These are phyloP conservation scores for Hyles vespertilio DNA, from an alignment of 1,140 invertebrate species.

Conservation along the genomic window DNA sequence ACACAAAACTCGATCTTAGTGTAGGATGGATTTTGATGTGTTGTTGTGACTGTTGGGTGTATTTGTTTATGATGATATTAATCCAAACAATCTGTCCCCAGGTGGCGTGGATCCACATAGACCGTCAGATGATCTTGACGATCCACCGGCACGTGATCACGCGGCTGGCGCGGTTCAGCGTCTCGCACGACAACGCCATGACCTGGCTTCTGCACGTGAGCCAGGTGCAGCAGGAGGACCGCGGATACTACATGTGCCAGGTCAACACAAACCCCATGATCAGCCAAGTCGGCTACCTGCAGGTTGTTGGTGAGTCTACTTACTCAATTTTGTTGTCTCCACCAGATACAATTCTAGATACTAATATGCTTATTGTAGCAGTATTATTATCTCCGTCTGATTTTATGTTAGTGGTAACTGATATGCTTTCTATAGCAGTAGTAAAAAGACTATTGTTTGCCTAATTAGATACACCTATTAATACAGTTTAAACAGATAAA, in stretches of 20 bases:
- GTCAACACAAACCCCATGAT: conserved; percentile 98
- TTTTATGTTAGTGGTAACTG: not conserved
- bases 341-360: no score
- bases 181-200: conserved; percentile 93
- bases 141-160: conserved; percentile 94
- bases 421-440: not conserved
- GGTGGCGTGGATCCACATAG: conserved; percentile 96
- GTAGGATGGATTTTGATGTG: no score
- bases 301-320: conserved; percentile 90
- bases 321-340: no score
- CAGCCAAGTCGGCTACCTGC: conserved; percentile 93
- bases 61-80: not conserved
- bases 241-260: conserved; percentile 95
- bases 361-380: no score
- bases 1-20: no score
- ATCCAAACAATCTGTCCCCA: conserved; percentile 49
- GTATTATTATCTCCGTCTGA: not conserved
- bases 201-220: conserved; percentile 93
- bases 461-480: no score
- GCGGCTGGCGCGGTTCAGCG: conserved; percentile 89
- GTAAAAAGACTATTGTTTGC: no score
- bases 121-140: conserved; percentile 94
- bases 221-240: conserved; percentile 91
- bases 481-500: no score
- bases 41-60: no score